phyloP scores from a whole-genome alignment of 2,888 invertebrate genomes.

The Chirona hameri region DNA sequence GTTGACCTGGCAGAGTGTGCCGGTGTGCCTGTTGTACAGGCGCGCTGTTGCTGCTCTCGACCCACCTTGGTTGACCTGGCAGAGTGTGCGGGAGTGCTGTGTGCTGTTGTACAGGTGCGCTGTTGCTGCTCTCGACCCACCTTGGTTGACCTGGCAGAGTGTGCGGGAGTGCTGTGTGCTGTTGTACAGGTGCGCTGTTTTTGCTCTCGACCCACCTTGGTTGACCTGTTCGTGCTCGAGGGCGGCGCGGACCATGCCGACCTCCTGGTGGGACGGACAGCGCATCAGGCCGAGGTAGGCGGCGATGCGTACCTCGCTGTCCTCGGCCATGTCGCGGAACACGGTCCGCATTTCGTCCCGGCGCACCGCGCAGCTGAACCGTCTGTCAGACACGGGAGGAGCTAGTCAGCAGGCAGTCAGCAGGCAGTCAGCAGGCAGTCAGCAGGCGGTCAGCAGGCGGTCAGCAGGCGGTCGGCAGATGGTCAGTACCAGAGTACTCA shows the following conservation, averaged over 20 bases:
- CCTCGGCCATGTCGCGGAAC: constrained; percentile 65
- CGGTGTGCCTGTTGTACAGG: too few species aligned
- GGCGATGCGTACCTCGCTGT: constrained; percentile 79
- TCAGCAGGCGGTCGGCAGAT: too few species aligned
- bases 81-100: too few species aligned
- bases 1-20: constrained; percentile 59
- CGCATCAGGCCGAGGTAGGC: constrained; percentile 81
- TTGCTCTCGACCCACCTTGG: constrained; percentile 53
- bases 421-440: too few species aligned
- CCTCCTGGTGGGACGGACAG: constrained; percentile 73
- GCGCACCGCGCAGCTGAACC: constrained; percentile 36
- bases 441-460: constrained; percentile 1
- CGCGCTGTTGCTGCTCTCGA: background rate
- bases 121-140: constrained; percentile 7
- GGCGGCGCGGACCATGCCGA: constrained; percentile 66
- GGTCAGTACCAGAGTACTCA: too few species aligned
- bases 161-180: too few species aligned
- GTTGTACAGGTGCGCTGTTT: too few species aligned
- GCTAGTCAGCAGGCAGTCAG: background rate
- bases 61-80: constrained; percentile 68
- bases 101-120: too few species aligned
- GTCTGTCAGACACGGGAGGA: constrained; percentile 27
- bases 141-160: constrained; percentile 68
- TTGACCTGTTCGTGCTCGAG: constrained; percentile 76
- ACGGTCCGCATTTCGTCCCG: constrained; percentile 32